Percentiles rank a stretch among this genome's conserved stretches.
Evolutionary conservation across 2,797 vertebrate species (phyloP).

Genomic region (Melanotaenia parkinsoni): DNA sequence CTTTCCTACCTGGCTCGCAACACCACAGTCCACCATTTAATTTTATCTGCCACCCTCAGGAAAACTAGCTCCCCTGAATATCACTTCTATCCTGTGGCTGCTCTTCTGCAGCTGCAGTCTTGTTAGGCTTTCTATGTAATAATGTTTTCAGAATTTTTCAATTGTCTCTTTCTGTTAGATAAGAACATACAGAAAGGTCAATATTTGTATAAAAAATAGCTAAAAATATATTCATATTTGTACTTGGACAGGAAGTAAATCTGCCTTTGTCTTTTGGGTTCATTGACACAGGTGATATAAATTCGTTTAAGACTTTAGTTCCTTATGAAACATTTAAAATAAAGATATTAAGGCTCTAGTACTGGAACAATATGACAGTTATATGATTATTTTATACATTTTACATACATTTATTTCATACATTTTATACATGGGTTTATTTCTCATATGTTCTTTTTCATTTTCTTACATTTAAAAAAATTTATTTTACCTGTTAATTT

Average conservation of each 20-base stretch:
- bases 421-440: background rate
- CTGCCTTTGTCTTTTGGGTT: slow-evolving; percentile 10
- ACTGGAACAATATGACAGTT: background rate
- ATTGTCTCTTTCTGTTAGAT: slow-evolving; percentile 52
- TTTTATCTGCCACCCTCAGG: slow-evolving; percentile 71
- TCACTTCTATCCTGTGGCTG: slow-evolving; percentile 62
- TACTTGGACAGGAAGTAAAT: slow-evolving; percentile 6
- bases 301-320: background rate
- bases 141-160: slow-evolving; percentile 56
- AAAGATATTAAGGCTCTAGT: background rate
- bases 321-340: background rate
- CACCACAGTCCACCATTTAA: slow-evolving; percentile 64
- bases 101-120: slow-evolving; percentile 45
- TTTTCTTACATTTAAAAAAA: no score
- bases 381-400: background rate
- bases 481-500: slow-evolving; percentile 6
- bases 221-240: slow-evolving; percentile 18
- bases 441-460: no score
- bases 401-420: no score
- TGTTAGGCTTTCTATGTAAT: slow-evolving; percentile 54
- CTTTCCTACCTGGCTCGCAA: slow-evolving; percentile 76
- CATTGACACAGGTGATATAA: background rate
- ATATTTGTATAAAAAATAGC: slow-evolving; percentile 31
- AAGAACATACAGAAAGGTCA: slow-evolving; percentile 61
- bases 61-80: slow-evolving; percentile 67